Evolutionary conservation across 1,140 invertebrate species (phyloP), one percentile per base, ranked within the genome.

Genomic region (Geopemphigus sp.): DNA sequence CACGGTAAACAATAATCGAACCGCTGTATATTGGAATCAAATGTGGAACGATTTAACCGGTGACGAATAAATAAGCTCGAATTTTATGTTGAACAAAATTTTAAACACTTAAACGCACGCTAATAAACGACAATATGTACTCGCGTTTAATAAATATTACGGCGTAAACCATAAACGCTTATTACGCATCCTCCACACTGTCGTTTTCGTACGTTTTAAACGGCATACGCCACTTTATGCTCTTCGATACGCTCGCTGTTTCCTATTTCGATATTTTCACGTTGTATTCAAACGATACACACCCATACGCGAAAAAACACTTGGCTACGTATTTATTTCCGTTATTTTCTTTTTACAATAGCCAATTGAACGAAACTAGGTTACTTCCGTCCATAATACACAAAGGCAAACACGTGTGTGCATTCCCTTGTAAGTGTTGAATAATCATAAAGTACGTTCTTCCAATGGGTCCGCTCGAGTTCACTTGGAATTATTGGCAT

Each of bases 201-300:
- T 4, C 32, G 32, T 39, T 39, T 39, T 4, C 8, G 22, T 6
- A 50, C 22, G 24, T 29, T 15, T 53, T 72, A 72, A 72, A 19
- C 12, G 17, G 17, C 19, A 24, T 29, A 29, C 10, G 24, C 5
- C 53, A 47, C 8, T 15, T 53, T 19, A 19, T 70, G 14, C 53
- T 53, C 47, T 70, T 70, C 24, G 17, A 29, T 3, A 4, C 3
- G 17, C 22, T 17, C 50, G 54, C 15, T 11, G 26, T 54, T 72
- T 72, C 11, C 4, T 17, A 11, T 72, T 5, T 15, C 17, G 24
- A 72, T 54, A n/a, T 54, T 72, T 54, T 24, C 29, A 24, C 24
- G 47, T 54, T 72, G 17, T 19, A 72, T 54, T 29, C 17, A 54
- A 72, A 72, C 68, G 54, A 72, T 54, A 54, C 66, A 72, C 66